Base-by-base conservation (phyloP, 2,113 vertebrate genomes). In the Clarias magur region DNA sequence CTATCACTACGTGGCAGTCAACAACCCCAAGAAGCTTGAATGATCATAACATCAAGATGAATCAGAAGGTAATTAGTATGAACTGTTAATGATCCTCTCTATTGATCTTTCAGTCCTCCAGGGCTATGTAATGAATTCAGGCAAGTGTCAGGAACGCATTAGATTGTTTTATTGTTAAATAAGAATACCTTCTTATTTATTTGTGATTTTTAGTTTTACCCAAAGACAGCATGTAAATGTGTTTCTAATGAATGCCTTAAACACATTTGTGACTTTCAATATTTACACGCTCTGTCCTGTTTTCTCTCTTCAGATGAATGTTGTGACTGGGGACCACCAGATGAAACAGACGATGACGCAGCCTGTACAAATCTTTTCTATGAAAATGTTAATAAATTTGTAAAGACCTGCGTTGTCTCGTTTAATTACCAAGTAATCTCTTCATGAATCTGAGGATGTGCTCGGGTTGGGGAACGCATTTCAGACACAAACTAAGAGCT, bases 1-100 rank as follows among this genome's bases (percentile, higher is more conserved):
- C 6, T 99, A 99, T 90, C 98, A 99, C 93, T 99, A 99, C 19
- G 98, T 99, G 91, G 97, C 98, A 11, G 97, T 99, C 85, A 99
- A 99, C 93, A 99, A 99, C 89, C 98, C 98, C 89, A 99, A 98
- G 95, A 98, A 97, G 89, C 96, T 95, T 88, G 98, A 99, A 80
- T 98, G 92, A 90, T 81, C 0, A 34, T 21, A 9, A 16, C 65
- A 56, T 87, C 1, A 19, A 82, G 53, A 59, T n/a, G 17, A 54
- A 25, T 30, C 48, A 13, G 23, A 57, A 87, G 86, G 86, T 87
- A 84, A 56, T 11, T 30, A 70, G 11, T 4, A 27, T 76, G 13
- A 75, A 42, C n/a, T 15, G 4, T 57, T 59, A 80, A 3, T 23
- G 30, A 62, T 62, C 11, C 57, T 19, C 27, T 80, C 8, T 79